These are phyloP conservation scores for Agelastica alni DNA, from an alignment of 2,888 invertebrate species.

Conservation along the genomic window DNA sequence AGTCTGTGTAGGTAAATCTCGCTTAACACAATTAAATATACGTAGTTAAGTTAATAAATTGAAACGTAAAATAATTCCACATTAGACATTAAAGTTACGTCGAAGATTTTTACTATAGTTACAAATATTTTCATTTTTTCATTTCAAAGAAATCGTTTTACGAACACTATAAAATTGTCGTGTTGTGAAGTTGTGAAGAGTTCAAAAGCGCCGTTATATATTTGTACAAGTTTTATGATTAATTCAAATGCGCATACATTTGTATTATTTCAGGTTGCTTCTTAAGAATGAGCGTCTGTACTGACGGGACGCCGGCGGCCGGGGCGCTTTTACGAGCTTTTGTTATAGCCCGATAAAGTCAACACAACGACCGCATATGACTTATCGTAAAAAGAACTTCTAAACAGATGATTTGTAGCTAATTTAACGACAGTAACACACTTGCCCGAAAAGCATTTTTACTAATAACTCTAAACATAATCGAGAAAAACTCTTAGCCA, in stretches of 20 bases:
- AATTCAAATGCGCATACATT: slow-evolving; percentile 44
- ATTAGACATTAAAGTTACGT: too few species aligned
- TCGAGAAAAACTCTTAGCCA: too few species aligned
- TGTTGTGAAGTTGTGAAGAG: slow-evolving; percentile 51
- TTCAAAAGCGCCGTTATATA: slow-evolving; percentile 52
- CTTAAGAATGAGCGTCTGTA: slow-evolving; percentile 44
- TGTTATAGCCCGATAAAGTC: slow-evolving; percentile 41
- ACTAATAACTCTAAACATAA: too few species aligned
- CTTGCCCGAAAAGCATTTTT: not conserved
- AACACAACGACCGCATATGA: slow-evolving; percentile 38
- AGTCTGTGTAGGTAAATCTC: too few species aligned
- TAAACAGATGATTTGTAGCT: slow-evolving; percentile 2
- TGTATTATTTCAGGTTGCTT: slow-evolving; percentile 53
- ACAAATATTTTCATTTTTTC: too few species aligned
- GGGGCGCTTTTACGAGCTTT: slow-evolving; percentile 39
- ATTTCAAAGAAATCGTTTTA: slow-evolving; percentile 32
- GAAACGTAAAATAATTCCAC: too few species aligned
- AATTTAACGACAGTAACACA: slow-evolving; percentile 1
- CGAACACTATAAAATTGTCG: slow-evolving; percentile 51
- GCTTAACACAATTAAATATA: too few species aligned
- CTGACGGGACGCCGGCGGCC: slow-evolving; percentile 15
- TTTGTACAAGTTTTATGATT: slow-evolving; percentile 53
- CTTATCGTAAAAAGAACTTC: slow-evolving; percentile 12
- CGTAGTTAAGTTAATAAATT: too few species aligned
- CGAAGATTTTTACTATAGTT: too few species aligned